Base-by-base conservation (phyloP, 2,888 invertebrate genomes). In the Acleris cristana region DNA sequence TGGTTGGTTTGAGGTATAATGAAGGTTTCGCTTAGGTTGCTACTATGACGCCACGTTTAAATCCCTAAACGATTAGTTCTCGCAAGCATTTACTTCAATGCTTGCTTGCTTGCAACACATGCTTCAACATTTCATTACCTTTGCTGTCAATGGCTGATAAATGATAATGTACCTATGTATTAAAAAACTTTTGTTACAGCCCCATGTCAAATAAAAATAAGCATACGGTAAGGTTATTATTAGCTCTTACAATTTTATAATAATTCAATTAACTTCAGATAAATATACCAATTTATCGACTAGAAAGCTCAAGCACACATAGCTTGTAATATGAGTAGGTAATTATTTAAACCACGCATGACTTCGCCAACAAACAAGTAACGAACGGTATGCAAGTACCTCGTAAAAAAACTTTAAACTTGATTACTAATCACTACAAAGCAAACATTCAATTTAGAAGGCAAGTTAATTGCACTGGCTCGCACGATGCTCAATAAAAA, bases 401-500 rank as follows among this genome's bases (percentile, higher is more conserved):
- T 79, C 74, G 75, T 81, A 86, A 83, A 88, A 90, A 90, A 90
- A 87, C 83, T 80, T 79, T 79, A 79, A 86, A 86, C 85, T 90
- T 91, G 91, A 92, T 92, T 91, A 89, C 92, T 90, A 90, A 91
- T 92, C 90, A 89, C 90, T 89, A 88, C 89, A 90, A 90, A 91
- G 91, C 91, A 92, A 92, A 92, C 91, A 92, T 92, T 92, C 92
- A 92, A 92, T 92, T 92, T 92, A 90, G 89, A 87, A 90, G 91
- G 88, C 90, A 85, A 90, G 88, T 89, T 92, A 92, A 92, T 92
- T 91, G 92, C 90, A 81, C 79, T 84, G 85, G 84, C 83, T 85
- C 83, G 85, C 84, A 86, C 87, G 84, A 86, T 77, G 86, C 85
- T 88, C 86, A 84, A 89, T 89, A 92, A 91, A 91, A 90, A 90